Evolutionary conservation across 2,888 invertebrate species (phyloP).

Genomic region (Eurois occulta): DNA sequence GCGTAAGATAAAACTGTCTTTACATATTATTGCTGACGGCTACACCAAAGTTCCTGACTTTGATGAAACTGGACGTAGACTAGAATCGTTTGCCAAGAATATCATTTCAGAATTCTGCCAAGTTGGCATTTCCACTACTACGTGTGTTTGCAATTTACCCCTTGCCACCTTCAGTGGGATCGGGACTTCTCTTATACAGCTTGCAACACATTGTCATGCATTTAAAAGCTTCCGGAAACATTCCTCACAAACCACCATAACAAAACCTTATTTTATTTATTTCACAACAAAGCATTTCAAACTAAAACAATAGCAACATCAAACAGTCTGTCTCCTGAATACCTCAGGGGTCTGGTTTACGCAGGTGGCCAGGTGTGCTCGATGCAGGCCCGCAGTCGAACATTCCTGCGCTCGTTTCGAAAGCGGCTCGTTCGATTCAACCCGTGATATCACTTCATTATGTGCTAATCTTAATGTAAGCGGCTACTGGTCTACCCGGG

Average conservation of each 20-base stretch:
- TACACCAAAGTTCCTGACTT: neutral
- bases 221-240: neutral
- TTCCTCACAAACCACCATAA: neutral
- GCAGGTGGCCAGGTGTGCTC: conserved; percentile 64
- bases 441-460: conserved; percentile 59
- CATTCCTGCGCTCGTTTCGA: conserved; percentile 63
- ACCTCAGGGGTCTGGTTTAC: conserved; percentile 34
- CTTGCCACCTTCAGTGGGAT: neutral
- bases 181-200: no score
- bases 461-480: conserved; percentile 45
- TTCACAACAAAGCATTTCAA: conserved; percentile 14
- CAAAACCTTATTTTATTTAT: conserved; percentile 10
- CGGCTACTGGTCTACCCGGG: conserved; percentile 36
- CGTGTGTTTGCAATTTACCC: neutral
- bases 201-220: neutral
- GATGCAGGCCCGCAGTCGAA: conserved; percentile 30
- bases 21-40: neutral
- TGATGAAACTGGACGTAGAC: neutral
- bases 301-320: conserved; percentile 17
- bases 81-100: neutral
- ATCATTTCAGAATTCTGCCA: neutral
- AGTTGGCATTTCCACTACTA: neutral
- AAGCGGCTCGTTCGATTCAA: conserved; percentile 40
- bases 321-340: conserved; percentile 27
- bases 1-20: neutral